Evolutionary conservation across 2,888 invertebrate genomes (phyloP), one percentile per base, ranked within the genome.

Genomic region (Orthonychiurus folsomi): DNA sequence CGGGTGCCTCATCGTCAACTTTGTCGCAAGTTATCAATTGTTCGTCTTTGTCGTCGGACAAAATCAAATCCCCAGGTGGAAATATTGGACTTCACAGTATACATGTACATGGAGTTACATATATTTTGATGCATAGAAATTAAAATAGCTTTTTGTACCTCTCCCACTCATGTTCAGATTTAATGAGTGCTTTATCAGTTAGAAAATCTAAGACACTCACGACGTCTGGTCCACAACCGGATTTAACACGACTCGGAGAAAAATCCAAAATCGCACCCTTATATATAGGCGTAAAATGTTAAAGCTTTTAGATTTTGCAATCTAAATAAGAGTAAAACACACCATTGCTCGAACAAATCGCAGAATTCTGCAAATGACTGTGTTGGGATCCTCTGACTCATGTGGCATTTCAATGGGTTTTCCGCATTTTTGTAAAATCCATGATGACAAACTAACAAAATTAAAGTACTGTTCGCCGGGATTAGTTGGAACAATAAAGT

Each of bases 371-470:
- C 91, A 85, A 67, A 95, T 89, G 0, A 88, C 89, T 1, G 88
- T 85, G 79, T 97, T 97, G 0, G 97, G 97, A 78, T 99, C 97
- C 77, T 99, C 97, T 75, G 89, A 90, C 80, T 97, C 97, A 76
- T 94, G 92, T 0, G 96, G 96, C 69, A 87, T 86, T 60, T 92
- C 89, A 78, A 95, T 89, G 23, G 81, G 80, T 75, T 84, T 85
- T 1, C 93, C 94, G 68, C 85, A 80, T 80, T 91, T 92, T 67
- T 87, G 82, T 65, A 95, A 86, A 1, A 99, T 81, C 96, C 96
- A 99, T 18, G 94, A 91, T 12, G 93, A 88, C 27, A 94, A 80
- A 0, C 91, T 86, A 0, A 91, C 88, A 76, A 99, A 99, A 74
- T 90, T 84, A 75, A 86, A 93, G 80, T 97, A 97, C 77, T 99